phyloP scores from a whole-genome alignment of 2,797 vertebrate species.

The Xyrichtys novacula region DNA sequence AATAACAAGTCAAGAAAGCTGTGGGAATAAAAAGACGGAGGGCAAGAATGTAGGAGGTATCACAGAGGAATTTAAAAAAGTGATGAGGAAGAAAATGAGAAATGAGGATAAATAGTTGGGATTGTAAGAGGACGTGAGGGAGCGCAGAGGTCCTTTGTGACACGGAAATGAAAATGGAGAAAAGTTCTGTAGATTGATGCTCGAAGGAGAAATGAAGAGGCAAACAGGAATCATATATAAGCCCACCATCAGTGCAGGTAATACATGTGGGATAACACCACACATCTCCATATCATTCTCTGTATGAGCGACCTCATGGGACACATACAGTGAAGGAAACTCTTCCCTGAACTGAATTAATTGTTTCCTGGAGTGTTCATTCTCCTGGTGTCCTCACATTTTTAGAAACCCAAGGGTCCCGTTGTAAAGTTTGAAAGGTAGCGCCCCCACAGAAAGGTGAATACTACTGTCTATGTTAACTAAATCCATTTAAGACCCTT shows the following conservation, averaged over 20 bases:
- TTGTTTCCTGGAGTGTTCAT: background rate
- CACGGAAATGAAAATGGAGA: background rate
- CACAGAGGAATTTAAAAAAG: conserved; percentile 23
- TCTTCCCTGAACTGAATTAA: conserved; percentile 2
- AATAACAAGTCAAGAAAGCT: conserved; percentile 35
- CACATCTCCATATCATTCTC: background rate
- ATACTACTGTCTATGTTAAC: background rate
- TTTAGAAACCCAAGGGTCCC: conserved; percentile 10
- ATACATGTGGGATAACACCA: background rate
- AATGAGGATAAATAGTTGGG: conserved; percentile 4
- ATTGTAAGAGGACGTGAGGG: background rate
- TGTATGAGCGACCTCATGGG: conserved; percentile 5
- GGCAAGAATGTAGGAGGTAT: conserved; percentile 15
- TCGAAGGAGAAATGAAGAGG: background rate
- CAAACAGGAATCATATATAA: background rate
- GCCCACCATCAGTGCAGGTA: conserved; percentile 5
- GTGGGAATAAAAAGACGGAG: conserved; percentile 20
- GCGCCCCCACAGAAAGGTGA: conserved; percentile 4
- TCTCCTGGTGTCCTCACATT: conserved; percentile 11
- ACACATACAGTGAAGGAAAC: conserved; percentile 6
- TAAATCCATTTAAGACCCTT: background rate
- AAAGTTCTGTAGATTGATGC: conserved; percentile 1
- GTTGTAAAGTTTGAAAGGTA: conserved; percentile 7
- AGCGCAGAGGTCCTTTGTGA: conserved; percentile 4
- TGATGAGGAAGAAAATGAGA: conserved; percentile 3